These are phyloP conservation scores for Sphaeridia pumilis DNA, from an alignment of 2,888 invertebrate genomes.

Conservation along the genomic window DNA sequence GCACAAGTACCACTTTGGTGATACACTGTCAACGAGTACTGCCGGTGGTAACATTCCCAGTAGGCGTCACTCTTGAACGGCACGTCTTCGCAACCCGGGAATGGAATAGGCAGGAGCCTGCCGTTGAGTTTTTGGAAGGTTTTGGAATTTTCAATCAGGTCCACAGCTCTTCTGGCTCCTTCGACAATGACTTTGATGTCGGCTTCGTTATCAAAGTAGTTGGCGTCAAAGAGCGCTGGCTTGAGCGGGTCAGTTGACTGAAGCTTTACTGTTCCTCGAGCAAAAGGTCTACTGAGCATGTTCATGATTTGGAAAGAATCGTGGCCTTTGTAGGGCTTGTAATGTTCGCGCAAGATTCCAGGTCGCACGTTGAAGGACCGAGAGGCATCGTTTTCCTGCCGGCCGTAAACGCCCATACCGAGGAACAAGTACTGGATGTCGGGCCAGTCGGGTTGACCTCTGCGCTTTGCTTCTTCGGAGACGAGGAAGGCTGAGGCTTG, in stretches of 20 bases:
- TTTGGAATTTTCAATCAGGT: slow-evolving; percentile 25
- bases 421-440: slow-evolving; percentile 32
- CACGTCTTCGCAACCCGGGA: slow-evolving; percentile 18
- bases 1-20: slow-evolving; percentile 28
- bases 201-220: slow-evolving; percentile 24
- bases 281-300: slow-evolving; percentile 29
- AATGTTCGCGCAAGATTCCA: slow-evolving; percentile 26
- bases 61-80: slow-evolving; percentile 24
- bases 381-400: slow-evolving; percentile 25
- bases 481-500: slow-evolving; percentile 25
- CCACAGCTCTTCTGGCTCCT: slow-evolving; percentile 19
- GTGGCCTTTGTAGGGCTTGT: slow-evolving; percentile 19
- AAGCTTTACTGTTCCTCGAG: slow-evolving; percentile 24
- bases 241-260: slow-evolving; percentile 23
- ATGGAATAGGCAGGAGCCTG: slow-evolving; percentile 5
- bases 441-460: slow-evolving; percentile 25
- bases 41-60: slow-evolving; percentile 30
- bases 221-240: slow-evolving; percentile 27
- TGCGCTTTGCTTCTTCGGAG: slow-evolving; percentile 17
- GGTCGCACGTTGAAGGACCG: slow-evolving; percentile 30
- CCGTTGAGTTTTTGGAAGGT: slow-evolving; percentile 22
- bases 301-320: slow-evolving; percentile 33
- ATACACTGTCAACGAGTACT: slow-evolving; percentile 29
- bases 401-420: slow-evolving; percentile 25
- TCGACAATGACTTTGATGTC: slow-evolving; percentile 29